A percentile compares a stretch with the other conserved stretches of the same genome.
phyloP scores from a whole-genome alignment of 2,797 vertebrate genomes.

The Enteromius viviparus region DNA sequence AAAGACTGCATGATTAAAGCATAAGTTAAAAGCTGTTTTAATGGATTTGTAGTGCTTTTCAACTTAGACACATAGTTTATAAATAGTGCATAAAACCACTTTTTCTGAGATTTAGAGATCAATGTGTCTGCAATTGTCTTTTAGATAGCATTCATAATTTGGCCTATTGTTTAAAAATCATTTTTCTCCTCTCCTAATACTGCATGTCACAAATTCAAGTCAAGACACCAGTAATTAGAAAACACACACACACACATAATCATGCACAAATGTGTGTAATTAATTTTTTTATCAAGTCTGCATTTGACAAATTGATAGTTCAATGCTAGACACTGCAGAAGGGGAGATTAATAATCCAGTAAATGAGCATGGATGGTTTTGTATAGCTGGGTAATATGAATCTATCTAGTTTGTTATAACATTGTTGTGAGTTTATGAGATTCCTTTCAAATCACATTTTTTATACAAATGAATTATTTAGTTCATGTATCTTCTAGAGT shows the following conservation, averaged over 20 bases:
- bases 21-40: neutral
- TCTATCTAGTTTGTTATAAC: neutral
- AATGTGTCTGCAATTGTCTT: neutral
- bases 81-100: neutral
- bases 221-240: neutral
- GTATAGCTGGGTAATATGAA: neutral
- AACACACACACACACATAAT: neutral
- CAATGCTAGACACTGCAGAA: neutral
- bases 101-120: neutral
- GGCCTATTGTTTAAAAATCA: conserved; percentile 3
- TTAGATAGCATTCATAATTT: conserved; percentile 17
- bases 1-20: neutral
- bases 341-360: conserved; percentile 13
- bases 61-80: neutral
- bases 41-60: neutral
- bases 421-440: neutral
- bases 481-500: neutral
- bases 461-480: neutral
- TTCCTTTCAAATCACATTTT: neutral
- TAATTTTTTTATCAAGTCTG: conserved; percentile 14
- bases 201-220: neutral
- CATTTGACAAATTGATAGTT: conserved; percentile 28
- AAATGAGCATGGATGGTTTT: conserved; percentile 24
- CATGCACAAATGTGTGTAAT: neutral
- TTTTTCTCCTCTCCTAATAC: neutral